Base-by-base conservation (phyloP, 1,140 invertebrate species). In the Euura saliciscinereae region DNA sequence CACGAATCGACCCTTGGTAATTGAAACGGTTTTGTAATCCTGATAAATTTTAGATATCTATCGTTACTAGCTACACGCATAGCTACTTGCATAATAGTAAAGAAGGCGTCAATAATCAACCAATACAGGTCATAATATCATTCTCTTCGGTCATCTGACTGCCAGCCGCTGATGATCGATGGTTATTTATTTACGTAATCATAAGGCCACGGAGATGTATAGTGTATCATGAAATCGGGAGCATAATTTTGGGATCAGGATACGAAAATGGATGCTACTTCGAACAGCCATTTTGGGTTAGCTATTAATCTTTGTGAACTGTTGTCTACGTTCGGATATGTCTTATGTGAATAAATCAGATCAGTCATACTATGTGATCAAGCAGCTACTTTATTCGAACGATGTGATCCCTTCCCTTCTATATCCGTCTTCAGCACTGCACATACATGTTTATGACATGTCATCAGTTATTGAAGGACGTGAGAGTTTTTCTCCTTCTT, bases 161-260 rank as follows among this genome's bases (percentile, higher is more conserved):
- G 28, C 28, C 28, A 28, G 28, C 13, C 51, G 13, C 10, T 6
- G 51, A 59, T 6, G 4, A n/a, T 59, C 5, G 13, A 59, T 59
- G 51, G 6, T 8, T 59, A 59, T 59, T 59, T 59, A 59, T 59
- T 59, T 59, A 59, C 6, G 10, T 59, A 8, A 28, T 28, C 28
- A 28, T 28, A 28, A 28, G 28, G 28, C 28, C 28, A 28, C 28
- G 28, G 28, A 28, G 28, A 1, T 28, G 28, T 28, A 28, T 28
- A 28, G 28, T 28, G 0, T 28, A 28, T 28, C 1, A 28, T 28
- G 28, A 28, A 28, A 28, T 28, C 28, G 28, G 28, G 28, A 11
- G 51, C 13, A 59, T 59, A 59, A 59, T 59, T 59, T 8, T 59
- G 51, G 51, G 51, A 59, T 59, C 51, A 59, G 51, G 51, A 59